Percentiles rank a stretch among this genome's conserved stretches.
These are phyloP conservation scores for Ailurus styani DNA, from an alignment of 2,113 vertebrate species.

Conservation along the genomic window DNA sequence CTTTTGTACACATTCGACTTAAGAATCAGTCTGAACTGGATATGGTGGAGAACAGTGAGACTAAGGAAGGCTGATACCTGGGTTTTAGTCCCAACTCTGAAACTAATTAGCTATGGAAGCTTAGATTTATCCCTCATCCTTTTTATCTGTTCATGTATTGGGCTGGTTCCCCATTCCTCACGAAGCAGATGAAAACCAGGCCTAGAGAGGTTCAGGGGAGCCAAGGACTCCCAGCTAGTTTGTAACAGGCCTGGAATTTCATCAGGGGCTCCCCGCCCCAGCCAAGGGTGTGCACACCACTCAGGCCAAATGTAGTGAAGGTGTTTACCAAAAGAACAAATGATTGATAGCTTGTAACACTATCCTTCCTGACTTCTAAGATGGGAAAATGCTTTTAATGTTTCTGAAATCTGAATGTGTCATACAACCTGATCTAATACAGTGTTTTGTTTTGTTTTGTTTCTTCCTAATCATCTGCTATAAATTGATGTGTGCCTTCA, in stretches of 20 bases:
- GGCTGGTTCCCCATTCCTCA: neutral
- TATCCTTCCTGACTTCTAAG: neutral
- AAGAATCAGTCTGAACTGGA: neutral
- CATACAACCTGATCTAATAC: neutral
- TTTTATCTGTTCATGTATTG: neutral
- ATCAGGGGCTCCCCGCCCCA: neutral
- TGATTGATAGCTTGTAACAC: neutral
- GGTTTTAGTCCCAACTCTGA: neutral
- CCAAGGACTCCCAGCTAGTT: neutral
- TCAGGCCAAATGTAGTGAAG: neutral
- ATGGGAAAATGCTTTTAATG: neutral
- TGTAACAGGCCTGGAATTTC: neutral
- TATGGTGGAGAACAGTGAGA: neutral
- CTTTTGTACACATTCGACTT: neutral
- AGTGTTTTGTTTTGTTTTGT: neutral
- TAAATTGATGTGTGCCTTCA: neutral
- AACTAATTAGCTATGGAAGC: neutral
- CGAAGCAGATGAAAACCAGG: neutral
- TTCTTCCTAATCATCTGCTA: neutral
- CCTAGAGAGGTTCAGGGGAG: neutral
- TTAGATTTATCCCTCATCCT: neutral
- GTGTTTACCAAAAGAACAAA: neutral
- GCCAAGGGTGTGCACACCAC: neutral
- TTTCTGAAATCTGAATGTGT: constrained; percentile 31
- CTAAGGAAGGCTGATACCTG: neutral